phyloP scores from a whole-genome alignment of 2,113 vertebrate species.

The Lagopus muta region DNA sequence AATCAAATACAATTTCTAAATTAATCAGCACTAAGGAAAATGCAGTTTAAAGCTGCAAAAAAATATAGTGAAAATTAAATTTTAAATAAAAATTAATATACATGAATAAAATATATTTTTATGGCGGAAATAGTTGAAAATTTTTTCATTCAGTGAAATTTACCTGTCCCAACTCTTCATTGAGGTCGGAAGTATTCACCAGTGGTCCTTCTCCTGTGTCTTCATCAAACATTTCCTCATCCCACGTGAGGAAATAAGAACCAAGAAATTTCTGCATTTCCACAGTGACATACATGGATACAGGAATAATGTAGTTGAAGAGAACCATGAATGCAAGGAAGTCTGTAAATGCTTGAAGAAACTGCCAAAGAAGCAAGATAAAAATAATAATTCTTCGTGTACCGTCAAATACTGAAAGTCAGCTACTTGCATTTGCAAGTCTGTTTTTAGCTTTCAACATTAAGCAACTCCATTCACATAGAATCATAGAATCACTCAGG shows the following conservation, averaged over 20 bases:
- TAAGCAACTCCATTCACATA: not conserved
- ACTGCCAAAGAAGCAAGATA: constrained; percentile 74
- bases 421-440: not conserved
- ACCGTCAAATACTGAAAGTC: not conserved
- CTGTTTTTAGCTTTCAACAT: not conserved
- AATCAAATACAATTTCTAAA: not conserved
- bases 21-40: not conserved
- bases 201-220: constrained; percentile 90
- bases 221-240: constrained; percentile 96
- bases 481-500: too few species aligned
- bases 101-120: not conserved
- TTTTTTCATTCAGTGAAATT: not conserved
- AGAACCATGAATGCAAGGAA: constrained; percentile 99
- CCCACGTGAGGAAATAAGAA: constrained; percentile 97
- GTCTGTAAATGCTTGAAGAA: constrained; percentile 93
- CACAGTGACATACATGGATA: constrained; percentile 99
- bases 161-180: constrained; percentile 98
- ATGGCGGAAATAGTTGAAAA: not conserved
- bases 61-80: not conserved
- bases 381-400: not conserved
- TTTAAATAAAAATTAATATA: not conserved
- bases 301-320: constrained; percentile 99
- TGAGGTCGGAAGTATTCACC: constrained; percentile 97
- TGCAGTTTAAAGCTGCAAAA: not conserved
- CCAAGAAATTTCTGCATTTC: constrained; percentile 99